Base-by-base conservation (phyloP, 2,113 vertebrate genomes). In the Etia nguti region DNA sequence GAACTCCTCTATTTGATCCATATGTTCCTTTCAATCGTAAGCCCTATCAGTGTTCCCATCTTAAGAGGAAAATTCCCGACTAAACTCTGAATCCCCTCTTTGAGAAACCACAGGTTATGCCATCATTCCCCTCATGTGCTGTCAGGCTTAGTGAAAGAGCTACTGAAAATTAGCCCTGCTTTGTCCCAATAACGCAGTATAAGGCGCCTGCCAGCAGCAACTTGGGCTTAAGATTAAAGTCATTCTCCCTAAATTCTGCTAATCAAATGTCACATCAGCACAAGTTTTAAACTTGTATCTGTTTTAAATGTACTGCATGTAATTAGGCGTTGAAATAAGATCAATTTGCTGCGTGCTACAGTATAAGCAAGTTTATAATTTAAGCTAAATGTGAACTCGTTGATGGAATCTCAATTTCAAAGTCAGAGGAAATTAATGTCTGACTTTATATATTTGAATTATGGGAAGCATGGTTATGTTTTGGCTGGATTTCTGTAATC, bases 61-160 rank as follows among this genome's bases (percentile, higher is more conserved):
- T 93, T 86, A 90, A 91, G 82, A 90, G 86, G 81, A 89, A 84
- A 93, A 93, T 82, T 88, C 88, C 86, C 41, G 41, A 89, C 90
- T 93, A 89, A 94, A 94, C 90, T 91, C 88, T 79, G 86, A 91
- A 88, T 90, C 82, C 84, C 55, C 83, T 87, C 82, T 90, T 89
- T 75, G 81, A 89, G 81, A 94, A 94, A 93, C 91, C 93, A 62
- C 92, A 93, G 82, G 81, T 90, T 84, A 92, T 89, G 89, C 90
- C 84, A 86, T 90, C 89, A 90, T 90, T 86, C 75, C 83, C 87
- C 89, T 85, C 77, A 36, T 48, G 82, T 81, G 80, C 93, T 73
- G 90, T 92, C 85, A 55, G 87, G 65, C 90, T 92, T 85, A 86
- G 81, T 89, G 86, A 85, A 54, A 87, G 86, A 91, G 93, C 93